These are phyloP conservation scores for Ceyx cyanopectus DNA, from an alignment of 2,113 vertebrate species.

Conservation along the genomic window DNA sequence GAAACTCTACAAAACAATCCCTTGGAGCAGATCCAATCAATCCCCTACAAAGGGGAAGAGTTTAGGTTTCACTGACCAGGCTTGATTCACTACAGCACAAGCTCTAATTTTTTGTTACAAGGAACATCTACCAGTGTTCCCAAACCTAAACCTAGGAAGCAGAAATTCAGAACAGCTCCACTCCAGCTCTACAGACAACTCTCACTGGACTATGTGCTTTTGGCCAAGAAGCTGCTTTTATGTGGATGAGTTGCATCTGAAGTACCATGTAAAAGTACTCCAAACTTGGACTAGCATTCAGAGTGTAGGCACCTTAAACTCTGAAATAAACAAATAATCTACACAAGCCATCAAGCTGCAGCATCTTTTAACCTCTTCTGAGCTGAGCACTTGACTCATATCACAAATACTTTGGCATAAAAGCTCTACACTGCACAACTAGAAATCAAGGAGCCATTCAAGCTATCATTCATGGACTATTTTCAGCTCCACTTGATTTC, in stretches of 20 bases:
- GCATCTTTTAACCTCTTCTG: background rate
- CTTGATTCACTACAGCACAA: background rate
- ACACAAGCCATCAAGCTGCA: background rate
- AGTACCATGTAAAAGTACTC: background rate
- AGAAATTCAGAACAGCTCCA: background rate
- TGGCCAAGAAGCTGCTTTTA: background rate
- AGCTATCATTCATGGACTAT: background rate
- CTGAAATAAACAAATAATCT: background rate
- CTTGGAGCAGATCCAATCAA: background rate
- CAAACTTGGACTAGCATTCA: background rate
- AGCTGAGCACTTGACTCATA: background rate
- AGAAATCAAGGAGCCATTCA: background rate
- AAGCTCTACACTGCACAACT: background rate
- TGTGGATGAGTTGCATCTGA: background rate
- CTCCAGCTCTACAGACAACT: background rate
- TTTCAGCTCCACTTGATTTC: background rate
- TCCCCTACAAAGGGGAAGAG: accelerated
- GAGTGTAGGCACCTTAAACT: background rate
- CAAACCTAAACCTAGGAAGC: background rate
- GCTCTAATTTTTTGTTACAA: background rate
- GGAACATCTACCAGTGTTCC: background rate
- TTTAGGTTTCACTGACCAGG: background rate
- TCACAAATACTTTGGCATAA: background rate
- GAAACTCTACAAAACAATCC: background rate
- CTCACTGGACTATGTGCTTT: background rate